phyloP scores from a whole-genome alignment of 1,140 invertebrate species.

The Scylla paramamosain region DNA sequence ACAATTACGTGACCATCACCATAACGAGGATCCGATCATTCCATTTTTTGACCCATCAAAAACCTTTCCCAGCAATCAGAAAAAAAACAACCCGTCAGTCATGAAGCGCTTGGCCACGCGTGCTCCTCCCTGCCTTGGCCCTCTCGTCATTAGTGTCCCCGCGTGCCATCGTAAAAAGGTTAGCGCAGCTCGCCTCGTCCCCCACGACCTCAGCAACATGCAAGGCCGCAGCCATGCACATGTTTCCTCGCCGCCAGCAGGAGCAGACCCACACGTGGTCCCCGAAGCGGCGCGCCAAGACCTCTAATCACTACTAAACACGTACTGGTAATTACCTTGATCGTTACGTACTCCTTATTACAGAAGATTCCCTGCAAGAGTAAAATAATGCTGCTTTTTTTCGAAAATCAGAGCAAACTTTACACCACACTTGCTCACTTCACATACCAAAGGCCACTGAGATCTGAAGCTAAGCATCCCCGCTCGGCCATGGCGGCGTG shows the following conservation, averaged over 20 bases:
- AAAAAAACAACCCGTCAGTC: too few relatives aligned
- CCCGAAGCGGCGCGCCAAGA: too few relatives aligned
- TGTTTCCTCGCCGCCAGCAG: background rate
- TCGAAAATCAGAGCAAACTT: slow-evolving; percentile 30
- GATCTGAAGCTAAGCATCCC: slow-evolving; percentile 70
- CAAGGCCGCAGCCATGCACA: background rate
- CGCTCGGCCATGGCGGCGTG: slow-evolving; percentile 52
- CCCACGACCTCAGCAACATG: background rate
- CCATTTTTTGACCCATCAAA: too few relatives aligned
- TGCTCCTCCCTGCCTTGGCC: too few relatives aligned
- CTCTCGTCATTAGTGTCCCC: too few relatives aligned
- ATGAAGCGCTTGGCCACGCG: too few relatives aligned
- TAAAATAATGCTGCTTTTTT: slow-evolving; percentile 14
- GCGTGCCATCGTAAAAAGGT: too few relatives aligned
- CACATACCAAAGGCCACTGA: slow-evolving; percentile 62
- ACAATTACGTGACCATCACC: too few relatives aligned
- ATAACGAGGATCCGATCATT: too few relatives aligned
- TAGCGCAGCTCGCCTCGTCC: too few relatives aligned
- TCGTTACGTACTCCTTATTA: background rate
- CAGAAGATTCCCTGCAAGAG: background rate
- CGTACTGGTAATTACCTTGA: background rate
- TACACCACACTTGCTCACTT: slow-evolving; percentile 52
- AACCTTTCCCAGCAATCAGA: too few relatives aligned
- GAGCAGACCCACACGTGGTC: background rate
- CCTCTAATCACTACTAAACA: background rate